These are phyloP conservation scores for Caenorhabditis angaria DNA, from an alignment of 2,888 invertebrate genomes.

Conservation along the genomic window DNA sequence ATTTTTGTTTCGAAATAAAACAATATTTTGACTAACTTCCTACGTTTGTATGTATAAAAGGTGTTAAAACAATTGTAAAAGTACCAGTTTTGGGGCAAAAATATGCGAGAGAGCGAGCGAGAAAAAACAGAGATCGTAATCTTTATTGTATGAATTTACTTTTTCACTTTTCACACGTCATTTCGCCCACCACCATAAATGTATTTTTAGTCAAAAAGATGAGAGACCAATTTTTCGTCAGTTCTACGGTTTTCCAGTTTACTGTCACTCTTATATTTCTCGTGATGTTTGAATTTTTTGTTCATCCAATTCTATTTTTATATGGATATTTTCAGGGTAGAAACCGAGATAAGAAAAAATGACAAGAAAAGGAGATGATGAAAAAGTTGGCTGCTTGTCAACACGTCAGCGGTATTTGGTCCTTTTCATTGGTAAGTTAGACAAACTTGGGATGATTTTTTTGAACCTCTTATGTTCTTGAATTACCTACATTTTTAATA, in stretches of 20 bases:
- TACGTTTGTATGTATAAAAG: background rate
- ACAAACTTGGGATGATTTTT: background rate
- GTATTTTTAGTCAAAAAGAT: background rate
- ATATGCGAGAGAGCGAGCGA: background rate
- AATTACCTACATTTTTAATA: too few relatives aligned
- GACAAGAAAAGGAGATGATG: background rate
- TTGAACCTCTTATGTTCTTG: background rate
- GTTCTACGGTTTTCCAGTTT: background rate
- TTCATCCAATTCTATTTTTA: too few relatives aligned
- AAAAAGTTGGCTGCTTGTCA: constrained; percentile 2
- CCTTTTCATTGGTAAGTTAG: constrained; percentile 44
- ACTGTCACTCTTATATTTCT: background rate
- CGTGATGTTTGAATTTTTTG: background rate
- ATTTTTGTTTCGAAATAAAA: background rate
- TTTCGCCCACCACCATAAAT: background rate
- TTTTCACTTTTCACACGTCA: background rate
- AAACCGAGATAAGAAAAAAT: background rate
- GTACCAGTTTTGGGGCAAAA: too few relatives aligned
- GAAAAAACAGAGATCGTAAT: background rate
- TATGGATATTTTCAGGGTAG: background rate
- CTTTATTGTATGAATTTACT: background rate
- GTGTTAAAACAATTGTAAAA: too few relatives aligned
- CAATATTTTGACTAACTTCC: background rate
- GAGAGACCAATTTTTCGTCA: background rate
- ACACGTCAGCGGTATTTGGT: constrained; percentile 52